Evolutionary conservation across 1,140 invertebrate genomes (phyloP).

Genomic region (Drosophila mojavensis): DNA sequence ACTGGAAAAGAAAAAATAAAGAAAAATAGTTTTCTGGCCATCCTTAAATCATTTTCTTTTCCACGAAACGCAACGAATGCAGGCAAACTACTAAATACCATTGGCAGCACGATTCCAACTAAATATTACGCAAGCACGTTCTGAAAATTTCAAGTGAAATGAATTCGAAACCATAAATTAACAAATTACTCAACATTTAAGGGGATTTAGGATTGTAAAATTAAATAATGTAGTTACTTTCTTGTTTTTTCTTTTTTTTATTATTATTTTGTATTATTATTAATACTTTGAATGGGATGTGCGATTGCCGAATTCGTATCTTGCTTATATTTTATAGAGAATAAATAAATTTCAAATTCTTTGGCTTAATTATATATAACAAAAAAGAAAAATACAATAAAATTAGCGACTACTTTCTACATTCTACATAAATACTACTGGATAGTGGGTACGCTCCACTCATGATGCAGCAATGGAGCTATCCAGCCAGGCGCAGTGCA

Average conservation of each 20-base stretch:
- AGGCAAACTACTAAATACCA: slow-evolving; percentile 24
- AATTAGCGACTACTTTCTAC: not conserved
- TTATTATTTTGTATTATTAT: slow-evolving; percentile 2
- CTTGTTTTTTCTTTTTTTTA: not conserved
- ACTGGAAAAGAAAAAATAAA: slow-evolving; percentile 26
- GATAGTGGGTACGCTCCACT: slow-evolving; percentile 12
- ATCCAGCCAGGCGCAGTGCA: slow-evolving; percentile 1
- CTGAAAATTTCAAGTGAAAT: slow-evolving; percentile 34
- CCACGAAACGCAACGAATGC: slow-evolving; percentile 12
- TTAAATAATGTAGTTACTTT: slow-evolving; percentile 6
- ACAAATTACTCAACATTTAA: slow-evolving; percentile 29
- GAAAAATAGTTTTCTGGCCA: slow-evolving; percentile 23
- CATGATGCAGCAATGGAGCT: not conserved
- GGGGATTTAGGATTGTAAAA: slow-evolving; percentile 23
- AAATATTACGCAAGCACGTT: slow-evolving; percentile 21
- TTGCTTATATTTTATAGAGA: not conserved
- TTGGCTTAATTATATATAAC: slow-evolving; percentile 32
- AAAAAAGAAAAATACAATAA: slow-evolving; percentile 5
- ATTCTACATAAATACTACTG: slow-evolving; percentile 15
- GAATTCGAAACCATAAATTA: not conserved
- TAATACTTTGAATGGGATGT: slow-evolving; percentile 39
- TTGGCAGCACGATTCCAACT: slow-evolving; percentile 38
- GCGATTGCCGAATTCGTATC: not conserved
- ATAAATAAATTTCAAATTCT: slow-evolving; percentile 17
- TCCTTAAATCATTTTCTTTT: slow-evolving; percentile 27